Evolutionary conservation across 2,113 vertebrate genomes (phyloP).

Genomic region (Ariopsis seemanni): DNA sequence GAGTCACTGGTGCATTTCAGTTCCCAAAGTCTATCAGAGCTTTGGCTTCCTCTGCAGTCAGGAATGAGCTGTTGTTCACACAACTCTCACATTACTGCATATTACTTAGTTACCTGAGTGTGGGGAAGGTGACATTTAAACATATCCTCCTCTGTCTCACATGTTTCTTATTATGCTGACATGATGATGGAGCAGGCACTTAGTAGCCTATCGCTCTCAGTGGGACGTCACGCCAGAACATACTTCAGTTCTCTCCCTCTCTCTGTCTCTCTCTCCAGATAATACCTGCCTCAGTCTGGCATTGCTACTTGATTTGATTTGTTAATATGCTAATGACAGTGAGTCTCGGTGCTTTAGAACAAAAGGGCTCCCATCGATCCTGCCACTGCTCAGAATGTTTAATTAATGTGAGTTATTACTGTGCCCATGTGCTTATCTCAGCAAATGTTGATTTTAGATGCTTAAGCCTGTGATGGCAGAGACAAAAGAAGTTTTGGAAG

Average conservation of each 20-base stretch:
- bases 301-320: constrained; percentile 66
- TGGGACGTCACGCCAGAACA: constrained; percentile 10
- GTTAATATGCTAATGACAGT: constrained; percentile 69
- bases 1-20: constrained; percentile 30
- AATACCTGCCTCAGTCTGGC: constrained; percentile 48
- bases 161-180: constrained; percentile 36
- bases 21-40: constrained; percentile 23
- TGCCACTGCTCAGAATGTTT: constrained; percentile 52
- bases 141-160: constrained; percentile 24
- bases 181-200: constrained; percentile 29
- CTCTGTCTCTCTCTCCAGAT: constrained; percentile 52
- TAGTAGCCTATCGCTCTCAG: constrained; percentile 23
- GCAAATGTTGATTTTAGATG: constrained; percentile 56
- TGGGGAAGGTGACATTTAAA: constrained; percentile 33
- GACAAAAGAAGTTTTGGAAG: constrained; percentile 17
- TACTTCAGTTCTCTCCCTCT: constrained; percentile 1
- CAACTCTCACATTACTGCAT: constrained; percentile 18
- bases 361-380: constrained; percentile 48
- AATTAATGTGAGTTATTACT: constrained; percentile 62
- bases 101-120: constrained; percentile 27
- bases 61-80: constrained; percentile 20
- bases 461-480: constrained; percentile 38
- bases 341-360: constrained; percentile 44
- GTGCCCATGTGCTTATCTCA: constrained; percentile 53
- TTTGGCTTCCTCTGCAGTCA: constrained; percentile 10